Evolutionary conservation across 2,113 vertebrate genomes (phyloP).

Genomic region (Canis aureus): DNA sequence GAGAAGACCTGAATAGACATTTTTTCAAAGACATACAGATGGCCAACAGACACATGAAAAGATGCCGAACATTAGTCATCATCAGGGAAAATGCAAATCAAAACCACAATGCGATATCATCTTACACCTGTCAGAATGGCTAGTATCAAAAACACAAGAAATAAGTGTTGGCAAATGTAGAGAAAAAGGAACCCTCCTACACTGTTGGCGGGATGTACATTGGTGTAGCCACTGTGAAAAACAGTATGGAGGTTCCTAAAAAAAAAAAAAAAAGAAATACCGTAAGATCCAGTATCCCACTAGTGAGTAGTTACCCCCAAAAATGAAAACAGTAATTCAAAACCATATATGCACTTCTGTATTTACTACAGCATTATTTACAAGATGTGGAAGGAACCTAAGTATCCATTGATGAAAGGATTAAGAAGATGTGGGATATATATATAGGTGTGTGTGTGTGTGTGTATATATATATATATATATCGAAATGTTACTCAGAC

Average conservation of each 20-base stretch:
- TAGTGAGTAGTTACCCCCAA: not conserved
- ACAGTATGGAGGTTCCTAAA: not conserved
- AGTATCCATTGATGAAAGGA: not conserved
- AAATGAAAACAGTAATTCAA: not conserved
- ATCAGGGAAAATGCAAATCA: not conserved
- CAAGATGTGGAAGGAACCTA: not conserved
- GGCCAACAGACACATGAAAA: not conserved
- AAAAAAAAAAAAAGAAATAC: not conserved
- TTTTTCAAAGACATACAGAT: not conserved
- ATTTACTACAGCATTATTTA: not conserved
- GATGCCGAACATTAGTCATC: not conserved
- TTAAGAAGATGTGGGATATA: not conserved
- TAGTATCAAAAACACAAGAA: not conserved
- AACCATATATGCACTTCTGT: not conserved
- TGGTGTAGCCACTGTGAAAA: not conserved
- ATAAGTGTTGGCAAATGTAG: not conserved
- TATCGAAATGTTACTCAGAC: not conserved
- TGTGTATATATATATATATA: no score
- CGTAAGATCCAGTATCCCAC: not conserved
- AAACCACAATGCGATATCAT: not conserved
- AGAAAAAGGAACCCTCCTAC: not conserved
- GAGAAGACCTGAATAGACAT: not conserved
- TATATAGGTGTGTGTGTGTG: no score
- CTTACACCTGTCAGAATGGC: not conserved
- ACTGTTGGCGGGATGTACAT: not conserved